phyloP scores from a whole-genome alignment of 2,888 invertebrate genomes.

The Hypolimnas misippus region DNA sequence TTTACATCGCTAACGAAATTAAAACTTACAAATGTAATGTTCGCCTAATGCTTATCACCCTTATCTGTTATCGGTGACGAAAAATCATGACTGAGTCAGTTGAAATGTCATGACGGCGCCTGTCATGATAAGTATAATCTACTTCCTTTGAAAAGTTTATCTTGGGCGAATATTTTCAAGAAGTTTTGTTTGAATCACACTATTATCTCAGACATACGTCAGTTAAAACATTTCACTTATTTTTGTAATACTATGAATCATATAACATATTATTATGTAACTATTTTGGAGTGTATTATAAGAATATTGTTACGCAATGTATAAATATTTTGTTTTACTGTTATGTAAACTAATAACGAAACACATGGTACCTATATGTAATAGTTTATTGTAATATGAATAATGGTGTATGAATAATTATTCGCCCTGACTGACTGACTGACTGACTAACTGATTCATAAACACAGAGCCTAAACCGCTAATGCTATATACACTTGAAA shows the following conservation, averaged over 20 bases:
- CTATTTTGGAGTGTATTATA: background rate
- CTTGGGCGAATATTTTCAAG: conserved; percentile 18
- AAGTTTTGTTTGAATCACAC: conserved; percentile 23
- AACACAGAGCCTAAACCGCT: no score
- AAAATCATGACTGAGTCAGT: background rate
- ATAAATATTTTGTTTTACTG: no score
- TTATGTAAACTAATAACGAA: no score
- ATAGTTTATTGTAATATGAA: no score
- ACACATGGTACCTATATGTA: no score
- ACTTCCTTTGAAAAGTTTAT: background rate
- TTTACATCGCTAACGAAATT: no score
- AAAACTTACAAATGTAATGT: no score
- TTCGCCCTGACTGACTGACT: no score
- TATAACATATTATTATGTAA: conserved; percentile 1
- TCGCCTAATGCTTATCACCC: no score
- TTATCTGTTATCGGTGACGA: conserved; percentile 4
- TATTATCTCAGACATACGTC: conserved; percentile 18
- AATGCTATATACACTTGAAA: no score
- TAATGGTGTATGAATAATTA: no score
- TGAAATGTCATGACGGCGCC: conserved; percentile 1
- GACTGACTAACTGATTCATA: no score
- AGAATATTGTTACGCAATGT: background rate
- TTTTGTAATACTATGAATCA: conserved; percentile 18
- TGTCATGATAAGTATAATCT: conserved; percentile 18
- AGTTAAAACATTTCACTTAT: conserved; percentile 8